phyloP scores from a whole-genome alignment of 2,113 vertebrate species.

The Tapirus terrestris region DNA sequence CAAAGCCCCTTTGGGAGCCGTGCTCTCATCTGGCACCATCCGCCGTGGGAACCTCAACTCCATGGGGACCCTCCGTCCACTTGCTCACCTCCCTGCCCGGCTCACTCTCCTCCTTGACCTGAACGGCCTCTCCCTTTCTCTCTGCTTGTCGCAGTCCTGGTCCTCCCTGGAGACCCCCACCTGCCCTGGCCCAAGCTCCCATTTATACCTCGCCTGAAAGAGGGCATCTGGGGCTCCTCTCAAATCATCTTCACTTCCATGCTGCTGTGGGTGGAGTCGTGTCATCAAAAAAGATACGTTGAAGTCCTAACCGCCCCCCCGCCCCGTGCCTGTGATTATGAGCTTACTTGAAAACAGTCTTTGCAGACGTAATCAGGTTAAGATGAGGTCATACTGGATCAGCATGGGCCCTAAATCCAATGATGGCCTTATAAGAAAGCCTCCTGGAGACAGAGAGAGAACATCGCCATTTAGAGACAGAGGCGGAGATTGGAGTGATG shows the following conservation, averaged over 20 bases:
- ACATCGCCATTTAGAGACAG: not conserved
- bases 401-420: not conserved
- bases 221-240: not conserved
- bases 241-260: not conserved
- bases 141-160: not conserved
- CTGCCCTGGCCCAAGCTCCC: not conserved
- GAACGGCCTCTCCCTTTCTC: not conserved
- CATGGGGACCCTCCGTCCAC: not conserved
- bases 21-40: not conserved
- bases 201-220: not conserved
- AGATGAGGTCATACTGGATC: not conserved
- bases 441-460: not conserved
- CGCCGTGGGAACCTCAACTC: not conserved
- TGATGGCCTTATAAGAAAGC: not conserved
- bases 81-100: not conserved
- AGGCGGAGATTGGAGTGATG: not conserved
- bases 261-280: not conserved
- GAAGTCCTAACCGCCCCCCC: not conserved
- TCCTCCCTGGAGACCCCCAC: not conserved
- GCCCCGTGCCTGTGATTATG: not conserved
- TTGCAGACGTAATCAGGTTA: not conserved
- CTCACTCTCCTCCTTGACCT: not conserved
- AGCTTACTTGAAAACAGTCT: not conserved
- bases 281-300: not conserved
- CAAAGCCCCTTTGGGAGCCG: not conserved